These are phyloP conservation scores for Sinonovacula constricta DNA, from an alignment of 1,140 invertebrate genomes.

Conservation along the genomic window DNA sequence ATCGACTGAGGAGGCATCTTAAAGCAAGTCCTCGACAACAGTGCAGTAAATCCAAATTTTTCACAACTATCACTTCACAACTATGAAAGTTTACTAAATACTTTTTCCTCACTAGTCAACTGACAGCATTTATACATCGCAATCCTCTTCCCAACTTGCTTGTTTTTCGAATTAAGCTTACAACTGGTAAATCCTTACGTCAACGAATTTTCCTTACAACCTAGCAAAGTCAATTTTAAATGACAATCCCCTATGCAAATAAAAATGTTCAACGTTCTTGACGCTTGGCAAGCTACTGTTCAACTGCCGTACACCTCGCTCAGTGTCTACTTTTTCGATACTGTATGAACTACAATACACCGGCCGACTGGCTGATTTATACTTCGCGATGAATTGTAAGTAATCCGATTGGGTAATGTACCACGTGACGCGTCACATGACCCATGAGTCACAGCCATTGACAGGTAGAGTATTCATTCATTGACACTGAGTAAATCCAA, in stretches of 20 bases:
- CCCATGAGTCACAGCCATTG: background rate
- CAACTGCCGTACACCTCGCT: no score
- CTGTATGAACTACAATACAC: no score
- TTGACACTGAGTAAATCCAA: background rate
- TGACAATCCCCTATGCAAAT: background rate
- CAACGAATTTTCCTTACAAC: background rate
- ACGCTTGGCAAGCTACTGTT: no score
- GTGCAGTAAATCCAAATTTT: background rate
- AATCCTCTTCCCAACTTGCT: no score
- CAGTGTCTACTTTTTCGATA: no score
- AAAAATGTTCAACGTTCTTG: background rate
- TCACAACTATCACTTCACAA: background rate
- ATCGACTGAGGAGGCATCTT: constrained; percentile 74
- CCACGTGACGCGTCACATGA: background rate
- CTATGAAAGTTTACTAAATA: background rate
- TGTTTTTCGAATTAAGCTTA: no score
- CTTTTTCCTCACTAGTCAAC: background rate
- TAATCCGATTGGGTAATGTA: background rate
- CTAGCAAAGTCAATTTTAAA: background rate
- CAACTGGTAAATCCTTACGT: background rate
- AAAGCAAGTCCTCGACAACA: background rate
- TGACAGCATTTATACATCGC: background rate
- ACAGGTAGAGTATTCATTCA: background rate
- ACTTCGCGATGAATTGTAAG: background rate
- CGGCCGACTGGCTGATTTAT: background rate